Base-by-base conservation (phyloP, 2,797 vertebrate species). In the Orestias chungarensis region DNA sequence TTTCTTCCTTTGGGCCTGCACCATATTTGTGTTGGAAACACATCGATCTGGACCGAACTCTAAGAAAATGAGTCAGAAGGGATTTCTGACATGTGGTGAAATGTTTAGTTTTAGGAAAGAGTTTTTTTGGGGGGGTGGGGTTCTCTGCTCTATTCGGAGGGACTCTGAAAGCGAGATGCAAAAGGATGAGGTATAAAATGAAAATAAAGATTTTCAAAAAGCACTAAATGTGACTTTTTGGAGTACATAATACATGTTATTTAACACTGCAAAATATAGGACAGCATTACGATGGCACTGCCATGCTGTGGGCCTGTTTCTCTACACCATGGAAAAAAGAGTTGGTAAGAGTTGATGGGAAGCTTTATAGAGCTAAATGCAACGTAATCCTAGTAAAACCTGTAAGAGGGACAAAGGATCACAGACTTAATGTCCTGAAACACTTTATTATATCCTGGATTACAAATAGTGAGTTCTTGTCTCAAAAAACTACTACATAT, bases 41-140 rank as follows among this genome's bases (percentile, higher is more conserved):
- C 44, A 50, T 43, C 17, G 25, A n/a, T 75, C 10, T 54, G 55
- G n/a, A 68, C n/a, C 49, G 42, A 40, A 50, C 55, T 44, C 29
- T 31, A 42, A 38, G 47, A 50, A 67, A 46, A 50, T n/a, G 15
- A n/a, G 40, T 44, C 47, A 71, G 42, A 43, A 14, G 38, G 59
- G 11, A 42, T 25, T 65, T 43, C 6, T 44, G 23, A 52, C 42
- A 59, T 61, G 29, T 47, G 18, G 31, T 49, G 23, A 62, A 61
- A 70, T 6, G 57, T 23, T 38, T 15, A 25, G 42, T 46, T 46
- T 59, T 57, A 57, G 29, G 50, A 18, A 46, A 40, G 15, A n/a
- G 20, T 25, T 27, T 33, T 31, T 31, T 10, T 57, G n/a, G n/a
- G n/a, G n/a, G n/a, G n/a, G n/a, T n/a, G n/a, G n/a, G n/a, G n/a